Percentiles rank a stretch among this genome's conserved stretches.
These are phyloP conservation scores for Agonopterix subpropinquella DNA, from an alignment of 2,888 invertebrate species.

Conservation along the genomic window DNA sequence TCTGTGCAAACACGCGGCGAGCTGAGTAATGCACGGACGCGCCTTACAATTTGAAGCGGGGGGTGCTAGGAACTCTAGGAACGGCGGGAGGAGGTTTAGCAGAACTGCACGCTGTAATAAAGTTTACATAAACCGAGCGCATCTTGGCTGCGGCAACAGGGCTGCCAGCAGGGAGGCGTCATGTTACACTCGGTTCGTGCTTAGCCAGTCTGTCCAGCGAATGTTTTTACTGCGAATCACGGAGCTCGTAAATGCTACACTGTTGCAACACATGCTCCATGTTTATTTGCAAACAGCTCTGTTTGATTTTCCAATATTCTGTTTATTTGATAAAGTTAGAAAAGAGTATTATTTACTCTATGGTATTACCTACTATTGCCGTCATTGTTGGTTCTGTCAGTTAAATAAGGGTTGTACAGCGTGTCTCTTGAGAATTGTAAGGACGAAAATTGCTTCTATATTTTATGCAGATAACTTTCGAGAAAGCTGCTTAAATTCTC, in stretches of 20 bases:
- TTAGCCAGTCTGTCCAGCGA: constrained; percentile 20
- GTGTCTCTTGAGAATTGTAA: background rate
- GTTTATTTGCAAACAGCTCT: constrained; percentile 60
- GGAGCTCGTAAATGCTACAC: constrained; percentile 43
- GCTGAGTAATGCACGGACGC: constrained; percentile 65
- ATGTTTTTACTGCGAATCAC: constrained; percentile 68
- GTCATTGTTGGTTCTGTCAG: background rate
- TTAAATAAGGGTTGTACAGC: background rate
- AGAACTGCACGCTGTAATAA: constrained; percentile 59
- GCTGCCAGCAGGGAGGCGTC: constrained; percentile 27
- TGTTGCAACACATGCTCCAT: constrained; percentile 43
- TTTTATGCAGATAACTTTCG: constrained; percentile 26
- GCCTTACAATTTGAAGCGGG: constrained; percentile 55
- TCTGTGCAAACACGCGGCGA: constrained; percentile 66
- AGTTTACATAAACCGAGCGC: constrained; percentile 65
- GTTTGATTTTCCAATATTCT: constrained; percentile 53
- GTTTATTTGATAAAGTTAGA: constrained; percentile 41
- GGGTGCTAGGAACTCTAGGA: constrained; percentile 10
- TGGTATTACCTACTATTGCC: too few relatives aligned
- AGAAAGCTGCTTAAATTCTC: constrained; percentile 45
- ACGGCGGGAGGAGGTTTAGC: constrained; percentile 19
- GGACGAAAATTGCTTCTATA: constrained; percentile 4
- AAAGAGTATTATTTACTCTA: too few relatives aligned
- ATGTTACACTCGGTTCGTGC: constrained; percentile 42
- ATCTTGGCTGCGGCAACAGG: constrained; percentile 44